These are phyloP conservation scores for Setophaga kirtlandii DNA, from an alignment of 2,113 vertebrate genomes.

Conservation along the genomic window DNA sequence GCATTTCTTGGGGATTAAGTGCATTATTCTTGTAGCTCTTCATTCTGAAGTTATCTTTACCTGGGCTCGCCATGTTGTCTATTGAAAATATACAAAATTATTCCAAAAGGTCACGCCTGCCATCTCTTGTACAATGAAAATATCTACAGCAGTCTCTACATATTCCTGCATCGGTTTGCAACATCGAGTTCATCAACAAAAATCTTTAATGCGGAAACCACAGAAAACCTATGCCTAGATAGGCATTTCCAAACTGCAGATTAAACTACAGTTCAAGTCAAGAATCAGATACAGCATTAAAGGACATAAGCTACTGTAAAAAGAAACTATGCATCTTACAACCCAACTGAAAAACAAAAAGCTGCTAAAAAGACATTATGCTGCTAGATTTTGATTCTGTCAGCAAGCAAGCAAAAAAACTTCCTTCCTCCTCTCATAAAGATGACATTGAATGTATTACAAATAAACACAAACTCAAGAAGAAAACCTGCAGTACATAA, in stretches of 20 bases:
- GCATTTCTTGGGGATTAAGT: constrained; percentile 93
- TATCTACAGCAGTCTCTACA: not conserved
- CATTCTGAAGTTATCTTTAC: constrained; percentile 89
- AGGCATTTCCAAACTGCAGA: not conserved
- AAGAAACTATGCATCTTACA: not conserved
- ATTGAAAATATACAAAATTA: constrained; percentile 4
- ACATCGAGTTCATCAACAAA: not conserved
- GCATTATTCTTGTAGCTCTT: constrained; percentile 96
- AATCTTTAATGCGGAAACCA: constrained; percentile 40
- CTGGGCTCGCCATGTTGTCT: constrained; percentile 88
- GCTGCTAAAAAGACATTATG: fast-evolving
- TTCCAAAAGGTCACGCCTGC: not conserved
- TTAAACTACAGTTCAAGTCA: not conserved
- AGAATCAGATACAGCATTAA: not conserved
- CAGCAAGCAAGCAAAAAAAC: not conserved
- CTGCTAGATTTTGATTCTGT: not conserved
- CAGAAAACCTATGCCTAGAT: not conserved
- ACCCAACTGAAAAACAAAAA: not conserved
- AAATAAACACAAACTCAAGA: not conserved
- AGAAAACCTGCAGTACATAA: not conserved
- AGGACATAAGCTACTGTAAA: not conserved
- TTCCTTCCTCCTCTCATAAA: not conserved
- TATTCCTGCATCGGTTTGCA: not conserved
- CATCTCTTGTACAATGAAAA: not conserved
- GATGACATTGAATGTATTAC: not conserved